Evolutionary conservation across 2,113 vertebrate species (phyloP).

Genomic region (Lepidothrix coronata): DNA sequence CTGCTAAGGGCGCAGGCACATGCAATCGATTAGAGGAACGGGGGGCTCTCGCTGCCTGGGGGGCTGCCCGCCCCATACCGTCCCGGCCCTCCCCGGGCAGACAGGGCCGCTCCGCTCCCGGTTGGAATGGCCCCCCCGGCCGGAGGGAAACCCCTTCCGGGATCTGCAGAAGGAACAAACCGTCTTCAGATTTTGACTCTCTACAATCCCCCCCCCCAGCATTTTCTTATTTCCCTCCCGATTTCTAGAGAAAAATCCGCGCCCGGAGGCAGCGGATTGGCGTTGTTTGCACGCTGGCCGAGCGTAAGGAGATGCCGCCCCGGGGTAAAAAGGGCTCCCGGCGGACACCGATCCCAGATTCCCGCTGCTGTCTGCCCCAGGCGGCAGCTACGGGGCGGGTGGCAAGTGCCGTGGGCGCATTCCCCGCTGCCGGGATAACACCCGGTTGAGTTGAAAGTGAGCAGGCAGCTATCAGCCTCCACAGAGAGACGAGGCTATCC

Average conservation of each 20-base stretch:
- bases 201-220: no score
- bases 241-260: not conserved
- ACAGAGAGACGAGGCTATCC: not conserved
- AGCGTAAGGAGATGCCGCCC: accelerated
- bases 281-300: not conserved
- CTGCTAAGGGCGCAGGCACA: not conserved
- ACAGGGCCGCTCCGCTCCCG: not conserved
- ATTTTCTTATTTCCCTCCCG: not conserved
- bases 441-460: not conserved
- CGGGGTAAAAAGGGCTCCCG: not conserved
- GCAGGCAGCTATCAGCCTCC: not conserved
- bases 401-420: not conserved
- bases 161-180: not conserved
- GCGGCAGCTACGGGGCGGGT: not conserved
- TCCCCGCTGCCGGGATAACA: no score
- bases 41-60: not conserved
- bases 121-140: no score
- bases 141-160: not conserved
- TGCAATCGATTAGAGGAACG: not conserved
- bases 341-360: not conserved
- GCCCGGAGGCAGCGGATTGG: not conserved
- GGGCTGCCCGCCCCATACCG: not conserved
- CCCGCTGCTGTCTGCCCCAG: not conserved
- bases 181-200: not conserved
- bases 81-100: no score